These are phyloP conservation scores for Gonatopus flavifemur DNA, from an alignment of 1,140 invertebrate species.

Conservation along the genomic window DNA sequence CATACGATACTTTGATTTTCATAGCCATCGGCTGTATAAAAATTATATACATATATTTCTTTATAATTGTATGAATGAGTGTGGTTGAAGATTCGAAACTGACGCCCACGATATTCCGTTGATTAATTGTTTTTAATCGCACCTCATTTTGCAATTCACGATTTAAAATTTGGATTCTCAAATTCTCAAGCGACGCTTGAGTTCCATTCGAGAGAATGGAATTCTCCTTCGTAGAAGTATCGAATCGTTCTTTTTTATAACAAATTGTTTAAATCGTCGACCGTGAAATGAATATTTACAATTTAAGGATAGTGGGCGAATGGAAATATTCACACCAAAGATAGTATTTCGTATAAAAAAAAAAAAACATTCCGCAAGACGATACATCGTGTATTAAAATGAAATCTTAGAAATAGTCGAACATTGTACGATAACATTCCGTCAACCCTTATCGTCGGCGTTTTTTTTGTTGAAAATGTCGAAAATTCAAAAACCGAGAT, in stretches of 20 bases:
- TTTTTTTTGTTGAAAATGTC: conserved; percentile 1
- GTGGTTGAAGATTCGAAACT: background rate
- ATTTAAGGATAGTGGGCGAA: conserved; percentile 21
- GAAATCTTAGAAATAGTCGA: conserved; percentile 14
- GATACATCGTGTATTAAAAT: conserved; percentile 26
- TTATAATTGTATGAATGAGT: background rate
- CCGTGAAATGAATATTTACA: conserved; percentile 12
- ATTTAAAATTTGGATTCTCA: too few relatives aligned
- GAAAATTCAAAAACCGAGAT: background rate
- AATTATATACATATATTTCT: background rate
- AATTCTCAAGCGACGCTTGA: too few relatives aligned
- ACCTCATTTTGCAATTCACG: too few relatives aligned
- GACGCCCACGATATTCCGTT: background rate
- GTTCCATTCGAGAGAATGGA: background rate
- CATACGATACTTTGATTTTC: conserved; percentile 9
- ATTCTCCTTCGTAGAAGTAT: background rate
- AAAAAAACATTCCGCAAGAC: conserved; percentile 37
- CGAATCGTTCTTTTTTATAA: background rate
- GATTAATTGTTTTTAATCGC: too few relatives aligned
- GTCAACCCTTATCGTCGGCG: conserved; percentile 11
- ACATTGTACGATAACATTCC: conserved; percentile 6
- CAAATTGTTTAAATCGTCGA: background rate
- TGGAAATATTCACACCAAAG: conserved; percentile 20
- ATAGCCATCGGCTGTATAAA: conserved; percentile 7
- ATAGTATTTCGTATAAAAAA: conserved; percentile 35